Evolutionary conservation across 2,113 vertebrate species (phyloP), one percentile per base, ranked within the genome.

Genomic region (Papio anubis): DNA sequence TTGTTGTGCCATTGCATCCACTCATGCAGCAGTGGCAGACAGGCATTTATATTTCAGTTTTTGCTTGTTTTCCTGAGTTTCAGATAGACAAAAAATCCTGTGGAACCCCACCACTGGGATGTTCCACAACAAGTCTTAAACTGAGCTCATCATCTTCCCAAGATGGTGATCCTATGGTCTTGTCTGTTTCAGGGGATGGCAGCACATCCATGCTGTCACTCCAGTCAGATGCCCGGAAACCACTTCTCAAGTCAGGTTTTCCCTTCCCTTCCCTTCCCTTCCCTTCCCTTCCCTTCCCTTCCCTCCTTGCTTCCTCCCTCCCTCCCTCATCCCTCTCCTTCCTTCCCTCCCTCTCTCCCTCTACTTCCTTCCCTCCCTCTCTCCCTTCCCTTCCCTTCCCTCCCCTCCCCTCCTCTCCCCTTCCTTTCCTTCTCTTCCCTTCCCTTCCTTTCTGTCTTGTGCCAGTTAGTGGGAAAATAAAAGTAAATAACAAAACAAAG

Each of bases 371-470:
- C 50, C 14, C 17, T 6, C 16, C 16, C 52, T 1, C 2, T 52
- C 14, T 52, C 14, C 50, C 50, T 18, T 12, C 16, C 52, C 52
- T 52, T 2, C 52, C 52, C 17, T 38, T 38, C 38, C 38, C 38
- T 38, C 2, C 38, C 38, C 38, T 38, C 38, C 52, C 1, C 5
- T 0, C 50, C 16, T 1, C 52, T 4, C 0, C 4, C 50, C 14
- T 52, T 52, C 50, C 50, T 4, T 50, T 16, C 14, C 50, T 52
- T 52, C 50, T 3, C 50, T 52, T 17, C 52, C 16, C 52, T 52
- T 52, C 52, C 38, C 25, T 25, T 55, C 16, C 43, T 32, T 52
- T 35, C 52, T 18, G 11, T 48, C 40, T 35, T 45, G 5, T 59
- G 45, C 68, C 72, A 43, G 14, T 89, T 38, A 23, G 66, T 21